A percentile compares a stretch with the other conserved stretches of the same genome.
Evolutionary conservation across 2,113 vertebrate species (phyloP).

Genomic region (Copsychus sechellarum): DNA sequence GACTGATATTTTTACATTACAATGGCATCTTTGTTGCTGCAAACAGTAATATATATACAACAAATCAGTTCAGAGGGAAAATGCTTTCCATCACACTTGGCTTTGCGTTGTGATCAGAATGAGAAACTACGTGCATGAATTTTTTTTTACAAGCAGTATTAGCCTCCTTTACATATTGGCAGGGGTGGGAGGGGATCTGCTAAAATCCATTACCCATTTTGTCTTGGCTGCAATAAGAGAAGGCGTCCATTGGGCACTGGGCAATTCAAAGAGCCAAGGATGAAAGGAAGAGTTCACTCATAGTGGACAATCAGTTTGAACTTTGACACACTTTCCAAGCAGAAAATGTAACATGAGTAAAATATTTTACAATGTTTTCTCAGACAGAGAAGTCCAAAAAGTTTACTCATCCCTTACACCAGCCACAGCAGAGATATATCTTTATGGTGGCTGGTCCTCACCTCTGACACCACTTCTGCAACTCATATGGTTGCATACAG

Average conservation of each 20-base stretch:
- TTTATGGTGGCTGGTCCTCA: not conserved
- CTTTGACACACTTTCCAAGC: not conserved
- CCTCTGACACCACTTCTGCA: not conserved
- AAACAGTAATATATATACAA: not conserved
- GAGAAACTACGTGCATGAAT: not conserved
- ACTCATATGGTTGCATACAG: not conserved
- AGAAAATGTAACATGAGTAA: not conserved
- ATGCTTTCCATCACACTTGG: not conserved
- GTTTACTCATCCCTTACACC: not conserved
- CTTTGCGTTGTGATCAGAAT: not conserved
- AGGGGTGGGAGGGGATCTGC: not conserved
- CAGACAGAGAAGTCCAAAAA: not conserved
- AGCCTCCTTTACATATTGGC: not conserved
- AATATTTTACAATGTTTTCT: not conserved
- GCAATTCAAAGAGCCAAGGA: not conserved
- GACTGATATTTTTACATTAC: slow-evolving; percentile 4
- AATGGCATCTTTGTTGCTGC: not conserved
- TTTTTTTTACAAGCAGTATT: not conserved
- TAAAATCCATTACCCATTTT: not conserved
- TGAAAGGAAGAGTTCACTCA: not conserved
- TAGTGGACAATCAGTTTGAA: not conserved
- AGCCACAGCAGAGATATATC: not conserved
- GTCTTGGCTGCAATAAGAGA: not conserved
- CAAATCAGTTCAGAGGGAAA: not conserved
- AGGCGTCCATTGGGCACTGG: not conserved